These are phyloP conservation scores for Chloebia gouldiae DNA, from an alignment of 2,113 vertebrate genomes.

Conservation along the genomic window DNA sequence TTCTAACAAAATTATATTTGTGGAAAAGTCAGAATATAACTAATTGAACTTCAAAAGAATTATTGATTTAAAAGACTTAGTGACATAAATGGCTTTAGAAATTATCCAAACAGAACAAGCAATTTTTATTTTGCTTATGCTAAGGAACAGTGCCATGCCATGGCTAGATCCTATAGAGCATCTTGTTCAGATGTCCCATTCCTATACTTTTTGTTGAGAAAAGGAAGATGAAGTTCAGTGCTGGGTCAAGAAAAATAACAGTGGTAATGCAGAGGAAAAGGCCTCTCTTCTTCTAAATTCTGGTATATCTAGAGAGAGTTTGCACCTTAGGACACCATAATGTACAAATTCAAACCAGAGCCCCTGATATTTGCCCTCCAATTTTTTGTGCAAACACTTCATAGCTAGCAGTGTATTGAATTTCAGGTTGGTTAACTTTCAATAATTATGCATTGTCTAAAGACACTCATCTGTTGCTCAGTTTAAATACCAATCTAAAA, in stretches of 20 bases:
- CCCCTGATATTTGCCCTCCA: neutral
- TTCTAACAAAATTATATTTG: neutral
- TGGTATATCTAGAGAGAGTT: neutral
- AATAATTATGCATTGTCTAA: neutral
- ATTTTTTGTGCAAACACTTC: neutral
- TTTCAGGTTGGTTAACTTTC: neutral
- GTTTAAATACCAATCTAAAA: neutral
- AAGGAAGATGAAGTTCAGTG: neutral
- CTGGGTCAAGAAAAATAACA: neutral
- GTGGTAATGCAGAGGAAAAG: neutral
- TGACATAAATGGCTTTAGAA: neutral
- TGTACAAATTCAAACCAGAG: neutral
- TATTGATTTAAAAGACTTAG: neutral
- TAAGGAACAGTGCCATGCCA: neutral
- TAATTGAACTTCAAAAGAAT: neutral
- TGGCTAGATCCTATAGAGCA: neutral
- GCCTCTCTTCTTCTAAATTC: neutral
- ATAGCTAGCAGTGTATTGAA: neutral
- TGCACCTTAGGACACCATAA: neutral
- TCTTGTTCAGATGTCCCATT: neutral
- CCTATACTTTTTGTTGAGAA: neutral
- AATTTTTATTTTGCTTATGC: neutral
- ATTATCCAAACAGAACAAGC: neutral
- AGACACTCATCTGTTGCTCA: neutral
- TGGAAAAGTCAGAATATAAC: neutral